Evolutionary conservation across 2,888 invertebrate genomes (phyloP).

Genomic region (Seira sanloemensis): DNA sequence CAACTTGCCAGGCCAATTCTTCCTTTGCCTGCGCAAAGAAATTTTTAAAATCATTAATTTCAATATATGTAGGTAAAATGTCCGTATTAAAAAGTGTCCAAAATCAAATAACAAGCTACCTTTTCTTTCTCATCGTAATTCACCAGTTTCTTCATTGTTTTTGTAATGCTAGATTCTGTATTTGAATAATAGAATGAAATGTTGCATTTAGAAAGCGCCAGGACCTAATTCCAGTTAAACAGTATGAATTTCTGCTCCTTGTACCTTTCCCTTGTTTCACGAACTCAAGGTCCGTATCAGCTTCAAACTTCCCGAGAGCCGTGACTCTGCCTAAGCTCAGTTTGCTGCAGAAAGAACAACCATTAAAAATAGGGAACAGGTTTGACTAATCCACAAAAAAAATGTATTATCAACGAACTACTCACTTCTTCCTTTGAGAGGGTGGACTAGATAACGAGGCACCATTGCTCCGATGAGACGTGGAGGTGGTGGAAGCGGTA

Average conservation of each 20-base stretch:
- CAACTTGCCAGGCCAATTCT: conserved; percentile 97
- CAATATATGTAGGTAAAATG: no score
- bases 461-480: conserved; percentile 59
- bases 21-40: conserved; percentile 83
- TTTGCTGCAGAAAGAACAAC: conserved; percentile 77
- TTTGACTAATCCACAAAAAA: conserved; percentile 7
- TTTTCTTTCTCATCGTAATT: conserved; percentile 87
- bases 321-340: conserved; percentile 92
- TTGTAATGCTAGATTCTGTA: conserved; percentile 77
- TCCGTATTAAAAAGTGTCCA: conserved; percentile 28
- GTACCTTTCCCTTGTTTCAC: conserved; percentile 74
- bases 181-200: conserved; percentile 38
- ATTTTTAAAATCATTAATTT: neutral
- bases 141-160: conserved; percentile 87
- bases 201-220: conserved; percentile 36
- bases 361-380: neutral
- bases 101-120: conserved; percentile 75
- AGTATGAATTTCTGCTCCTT: no score
- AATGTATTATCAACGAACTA: no score
- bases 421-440: conserved; percentile 66
- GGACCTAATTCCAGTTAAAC: no score
- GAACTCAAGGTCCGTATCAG: conserved; percentile 85
- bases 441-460: conserved; percentile 69
- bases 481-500: conserved; percentile 57
- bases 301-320: conserved; percentile 92